Evolutionary conservation across 2,797 vertebrate genomes (phyloP), one percentile per base, ranked within the genome.

Genomic region (Argentina silus): DNA sequence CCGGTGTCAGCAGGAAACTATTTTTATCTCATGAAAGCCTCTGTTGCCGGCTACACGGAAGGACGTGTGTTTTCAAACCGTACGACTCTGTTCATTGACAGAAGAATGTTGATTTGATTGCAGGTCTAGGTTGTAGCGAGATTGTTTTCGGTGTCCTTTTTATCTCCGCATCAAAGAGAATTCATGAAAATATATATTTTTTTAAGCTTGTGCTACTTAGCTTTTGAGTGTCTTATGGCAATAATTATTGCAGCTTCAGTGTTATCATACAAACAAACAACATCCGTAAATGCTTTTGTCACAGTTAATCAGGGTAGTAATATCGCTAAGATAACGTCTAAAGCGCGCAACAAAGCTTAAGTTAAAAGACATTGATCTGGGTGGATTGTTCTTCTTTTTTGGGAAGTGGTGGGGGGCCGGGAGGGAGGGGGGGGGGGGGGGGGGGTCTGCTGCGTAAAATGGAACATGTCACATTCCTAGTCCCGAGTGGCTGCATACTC

Each of bases 241-340:
- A 79, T 84, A 88, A 83, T 80, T 81, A 83, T 89, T 85, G 78
- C 81, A 73, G 78, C 83, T 90, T 81, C 74, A 80, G 89, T 88
- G 86, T 83, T 83, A 88, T 90, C 89, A 89, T 83, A 84, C 78
- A 72, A 76, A 86, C 81, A 90, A 91, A 91, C 89, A 90, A 86
- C 88, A 90, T 86, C 87, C 89, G 88, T 90, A 90, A 91, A 90
- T 88, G 87, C 83, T 90, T 36, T 88, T 93, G 91, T 90, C 91
- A 84, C 86, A 70, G 79, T 83, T 92, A 89, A 91, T 92, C 88
- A 55, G 14, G 50, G 47, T 10, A 36, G n/a, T 15, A 42, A 36
- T 87, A 84, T 87, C 90, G 89, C 88, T 86, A 89, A 87, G 90
- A 91, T 83, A 75, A 78, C 73, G 78, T 85, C 88, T 87, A 89